phyloP scores from a whole-genome alignment of 2,888 invertebrate species.

The Electrophaes corylata region DNA sequence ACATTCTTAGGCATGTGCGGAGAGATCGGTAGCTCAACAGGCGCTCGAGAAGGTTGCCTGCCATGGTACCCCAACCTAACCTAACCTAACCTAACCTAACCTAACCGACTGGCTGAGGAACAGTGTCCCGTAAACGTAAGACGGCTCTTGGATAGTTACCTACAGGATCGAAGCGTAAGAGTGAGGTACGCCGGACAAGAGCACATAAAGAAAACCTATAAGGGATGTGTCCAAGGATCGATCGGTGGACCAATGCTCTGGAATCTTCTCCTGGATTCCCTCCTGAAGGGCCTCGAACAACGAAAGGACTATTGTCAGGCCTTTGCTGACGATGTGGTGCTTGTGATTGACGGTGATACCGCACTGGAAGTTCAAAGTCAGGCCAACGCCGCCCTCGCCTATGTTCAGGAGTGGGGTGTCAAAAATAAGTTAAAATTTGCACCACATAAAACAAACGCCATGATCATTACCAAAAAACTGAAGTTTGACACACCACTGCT shows the following conservation, averaged over 20 bases:
- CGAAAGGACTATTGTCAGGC: conserved; percentile 5
- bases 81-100: conserved; percentile 26
- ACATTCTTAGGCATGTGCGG: no score
- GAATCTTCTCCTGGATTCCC: conserved; percentile 9
- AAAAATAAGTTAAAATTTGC: no score
- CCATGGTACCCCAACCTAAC: background rate
- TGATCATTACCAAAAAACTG: no score
- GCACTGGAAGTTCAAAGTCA: background rate
- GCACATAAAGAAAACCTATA: background rate
- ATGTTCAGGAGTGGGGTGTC: background rate
- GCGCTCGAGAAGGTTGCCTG: no score
- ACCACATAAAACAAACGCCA: no score
- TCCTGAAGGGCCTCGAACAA: background rate
- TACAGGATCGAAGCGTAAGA: no score
- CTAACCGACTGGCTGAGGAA: conserved; percentile 14
- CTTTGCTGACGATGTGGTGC: background rate
- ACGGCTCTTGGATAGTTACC: background rate
- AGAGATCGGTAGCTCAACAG: no score
- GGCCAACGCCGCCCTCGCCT: conserved; percentile 3
- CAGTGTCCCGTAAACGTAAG: conserved; percentile 1
- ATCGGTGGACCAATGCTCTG: conserved; percentile 1
- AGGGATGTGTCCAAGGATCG: background rate
- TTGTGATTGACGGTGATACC: conserved; percentile 18
- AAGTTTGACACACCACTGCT: no score
- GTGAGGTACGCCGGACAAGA: background rate